Base-by-base conservation (phyloP, 2,113 vertebrate genomes). In the Vireo altiloquus region DNA sequence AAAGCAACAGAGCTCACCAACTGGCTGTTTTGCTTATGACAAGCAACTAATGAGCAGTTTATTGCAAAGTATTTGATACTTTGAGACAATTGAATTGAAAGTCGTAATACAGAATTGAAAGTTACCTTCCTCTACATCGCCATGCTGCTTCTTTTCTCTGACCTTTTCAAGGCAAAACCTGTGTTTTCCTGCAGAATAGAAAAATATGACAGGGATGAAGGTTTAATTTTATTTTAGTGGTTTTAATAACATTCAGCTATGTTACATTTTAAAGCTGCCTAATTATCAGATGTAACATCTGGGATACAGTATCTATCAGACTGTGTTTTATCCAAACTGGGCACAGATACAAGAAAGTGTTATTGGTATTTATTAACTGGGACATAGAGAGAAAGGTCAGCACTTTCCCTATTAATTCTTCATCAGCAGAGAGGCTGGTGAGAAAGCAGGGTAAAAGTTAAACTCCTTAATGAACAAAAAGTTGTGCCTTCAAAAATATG, bases 241-340 rank as follows among this genome's bases (percentile, higher is more conserved):
- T 77, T 96, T 94, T 96, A 94, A 92, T 96, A 83, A 82, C 89
- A 75, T 94, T 56, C 68, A 85, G 54, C 72, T 59, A 74, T 90
- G 80, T 83, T 96, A 56, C 89, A 94, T 95, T 95, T 95, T 96
- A 72, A 95, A 97, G 91, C 82, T 87, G 83, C 79, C 46, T 96
- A 96, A 94, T 97, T 97, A 97, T 97, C 83, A 94, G 69, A 81
- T 95, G 84, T 91, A 95, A 96, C 90, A 96, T 92, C 86, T 95
- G 90, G 92, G 87, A 85, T 89, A 79, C 23, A 52, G 60, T 80
- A 69, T 95, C 72, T 79, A 93, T 92, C 65, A 77, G 72, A 85
- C 68, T 95, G 64, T 61, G 82, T 95, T 96, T 95, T 95, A 85
- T 96, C 85, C 80, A 82, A 80, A 72, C 91, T 85, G 90, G 87